Conservation (phyloP, 2,113 vertebrate species). For the Elgaria multicarinata region DNA sequence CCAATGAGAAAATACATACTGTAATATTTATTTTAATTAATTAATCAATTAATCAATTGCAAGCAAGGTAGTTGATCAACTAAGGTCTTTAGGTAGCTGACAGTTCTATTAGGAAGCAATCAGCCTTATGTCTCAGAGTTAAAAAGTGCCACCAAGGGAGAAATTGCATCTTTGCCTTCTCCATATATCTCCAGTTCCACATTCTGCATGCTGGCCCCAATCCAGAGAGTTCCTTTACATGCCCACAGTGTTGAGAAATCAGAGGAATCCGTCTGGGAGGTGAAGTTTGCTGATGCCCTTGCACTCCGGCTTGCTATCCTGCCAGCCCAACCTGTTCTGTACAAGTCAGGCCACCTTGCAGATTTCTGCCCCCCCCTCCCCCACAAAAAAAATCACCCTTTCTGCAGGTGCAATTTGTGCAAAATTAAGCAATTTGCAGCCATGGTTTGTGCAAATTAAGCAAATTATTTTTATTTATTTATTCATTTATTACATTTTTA, state of each 20-base stretch:
- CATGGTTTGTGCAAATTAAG: too few relatives aligned
- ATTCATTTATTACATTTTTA: too few relatives aligned
- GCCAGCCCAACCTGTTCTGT: too few relatives aligned
- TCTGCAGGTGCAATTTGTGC: too few relatives aligned
- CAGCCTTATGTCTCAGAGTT: neutral
- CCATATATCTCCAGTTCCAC: neutral
- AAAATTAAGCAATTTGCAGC: too few relatives aligned
- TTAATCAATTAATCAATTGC: neutral
- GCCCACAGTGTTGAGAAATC: neutral
- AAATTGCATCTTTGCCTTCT: neutral
- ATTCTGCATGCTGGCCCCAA: neutral
- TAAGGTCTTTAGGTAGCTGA: neutral
- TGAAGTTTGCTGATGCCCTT: too few relatives aligned
- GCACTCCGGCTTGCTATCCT: too few relatives aligned
- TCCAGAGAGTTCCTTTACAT: neutral
- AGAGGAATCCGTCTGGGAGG: too few relatives aligned
- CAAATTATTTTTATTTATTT: too few relatives aligned
- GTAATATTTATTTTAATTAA: conserved; percentile 9
- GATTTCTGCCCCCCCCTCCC: too few relatives aligned
- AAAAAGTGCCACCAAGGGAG: neutral
- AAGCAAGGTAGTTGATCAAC: conserved; percentile 1
- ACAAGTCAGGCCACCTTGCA: too few relatives aligned
- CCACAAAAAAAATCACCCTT: too few relatives aligned
- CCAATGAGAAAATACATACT: neutral
- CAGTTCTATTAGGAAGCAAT: conserved; percentile 11